Percentiles rank a stretch among this genome's conserved stretches.
Evolutionary conservation across 1,140 invertebrate species (phyloP).

Genomic region (Megalonaias nervosa): DNA sequence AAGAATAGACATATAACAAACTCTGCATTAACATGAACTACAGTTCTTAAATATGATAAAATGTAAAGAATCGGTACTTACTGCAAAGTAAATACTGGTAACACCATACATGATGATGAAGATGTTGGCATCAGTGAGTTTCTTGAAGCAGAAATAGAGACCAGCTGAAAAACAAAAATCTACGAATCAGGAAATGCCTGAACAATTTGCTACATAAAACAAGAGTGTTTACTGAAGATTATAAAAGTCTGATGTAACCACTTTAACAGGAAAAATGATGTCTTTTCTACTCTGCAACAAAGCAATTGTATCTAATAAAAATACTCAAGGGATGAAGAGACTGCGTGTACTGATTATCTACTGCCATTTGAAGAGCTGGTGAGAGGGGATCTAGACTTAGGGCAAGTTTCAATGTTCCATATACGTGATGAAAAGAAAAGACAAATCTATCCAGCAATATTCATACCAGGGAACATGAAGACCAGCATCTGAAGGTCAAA

Average conservation of each 20-base stretch:
- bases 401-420: too few relatives aligned
- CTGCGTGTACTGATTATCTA: too few relatives aligned
- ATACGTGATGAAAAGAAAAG: too few relatives aligned
- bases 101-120: conserved; percentile 98
- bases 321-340: too few relatives aligned
- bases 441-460: background rate
- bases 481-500: conserved; percentile 97
- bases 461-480: conserved; percentile 86
- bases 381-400: too few relatives aligned
- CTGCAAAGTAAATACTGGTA: conserved; percentile 98
- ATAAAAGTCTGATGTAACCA: too few relatives aligned
- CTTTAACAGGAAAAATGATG: too few relatives aligned
- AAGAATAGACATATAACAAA: background rate
- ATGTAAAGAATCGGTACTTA: conserved; percentile 73
- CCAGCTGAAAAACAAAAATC: conserved; percentile 78
- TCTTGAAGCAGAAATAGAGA: conserved; percentile 95
- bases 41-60: background rate
- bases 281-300: too few relatives aligned
- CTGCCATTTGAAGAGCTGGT: too few relatives aligned
- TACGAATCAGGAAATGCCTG: background rate
- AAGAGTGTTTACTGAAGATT: too few relatives aligned
- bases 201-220: too few relatives aligned
- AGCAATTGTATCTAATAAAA: too few relatives aligned
- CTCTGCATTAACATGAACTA: background rate
- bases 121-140: conserved; percentile 95